phyloP scores from a whole-genome alignment of 2,797 vertebrate genomes.

The Danio choprae region DNA sequence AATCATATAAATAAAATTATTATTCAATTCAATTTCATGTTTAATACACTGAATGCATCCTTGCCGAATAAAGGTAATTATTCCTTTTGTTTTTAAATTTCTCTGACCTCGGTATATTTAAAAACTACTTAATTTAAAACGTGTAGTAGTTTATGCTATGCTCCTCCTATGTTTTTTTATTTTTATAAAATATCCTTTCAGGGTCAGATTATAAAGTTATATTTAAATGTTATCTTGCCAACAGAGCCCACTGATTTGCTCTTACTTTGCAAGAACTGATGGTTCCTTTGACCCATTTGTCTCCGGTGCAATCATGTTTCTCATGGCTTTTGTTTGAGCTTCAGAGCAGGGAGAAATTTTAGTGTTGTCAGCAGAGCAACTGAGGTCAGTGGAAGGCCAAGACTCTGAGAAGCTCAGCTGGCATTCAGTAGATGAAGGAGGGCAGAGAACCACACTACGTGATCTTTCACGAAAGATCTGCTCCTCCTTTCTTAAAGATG shows the following conservation, averaged over 20 bases:
- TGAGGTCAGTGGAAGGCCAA: constrained; percentile 80
- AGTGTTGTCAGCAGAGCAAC: constrained; percentile 57
- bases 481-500: constrained; percentile 48
- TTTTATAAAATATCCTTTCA: too few species aligned
- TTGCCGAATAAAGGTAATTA: too few species aligned
- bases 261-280: constrained; percentile 76
- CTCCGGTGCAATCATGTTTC: constrained; percentile 23
- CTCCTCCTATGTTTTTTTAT: too few species aligned
- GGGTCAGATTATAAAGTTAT: neutral
- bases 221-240: neutral
- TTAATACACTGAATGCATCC: too few species aligned
- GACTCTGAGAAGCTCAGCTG: constrained; percentile 73
- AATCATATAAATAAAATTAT: too few species aligned
- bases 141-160: too few species aligned
- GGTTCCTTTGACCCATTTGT: constrained; percentile 59
- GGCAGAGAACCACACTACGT: constrained; percentile 26
- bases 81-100: too few species aligned
- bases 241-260: neutral
- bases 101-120: too few species aligned
- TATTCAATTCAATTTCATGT: too few species aligned
- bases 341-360: constrained; percentile 52
- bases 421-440: constrained; percentile 49
- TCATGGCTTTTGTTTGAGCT: constrained; percentile 6
- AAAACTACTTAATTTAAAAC: too few species aligned
- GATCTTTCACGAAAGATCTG: constrained; percentile 50